Conservation (phyloP, 2,797 vertebrate genomes). For the Phaenicophaeus curvirostris region DNA sequence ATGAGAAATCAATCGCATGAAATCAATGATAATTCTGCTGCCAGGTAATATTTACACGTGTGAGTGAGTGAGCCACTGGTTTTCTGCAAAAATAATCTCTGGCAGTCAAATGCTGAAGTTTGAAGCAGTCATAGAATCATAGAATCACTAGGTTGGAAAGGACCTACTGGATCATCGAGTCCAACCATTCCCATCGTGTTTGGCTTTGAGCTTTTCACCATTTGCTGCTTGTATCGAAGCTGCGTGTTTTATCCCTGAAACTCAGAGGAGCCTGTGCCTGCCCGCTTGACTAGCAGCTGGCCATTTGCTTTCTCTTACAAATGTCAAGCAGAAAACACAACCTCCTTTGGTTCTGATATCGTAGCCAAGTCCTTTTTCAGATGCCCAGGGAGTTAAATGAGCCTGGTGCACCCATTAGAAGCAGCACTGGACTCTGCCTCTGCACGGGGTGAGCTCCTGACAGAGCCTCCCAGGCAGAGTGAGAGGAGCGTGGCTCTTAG, state of each 20-base stretch:
- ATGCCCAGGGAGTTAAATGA: neutral
- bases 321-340: neutral
- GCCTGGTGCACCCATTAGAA: neutral
- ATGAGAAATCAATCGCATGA: slow-evolving; percentile 72
- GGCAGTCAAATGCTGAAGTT: slow-evolving; percentile 32
- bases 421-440: neutral
- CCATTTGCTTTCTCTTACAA: neutral
- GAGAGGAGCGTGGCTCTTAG: neutral
- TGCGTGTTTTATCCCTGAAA: neutral
- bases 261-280: neutral
- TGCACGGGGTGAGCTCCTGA: rapidly evolving
- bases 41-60: slow-evolving; percentile 63
- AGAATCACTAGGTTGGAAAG: too few relatives aligned
- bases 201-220: neutral
- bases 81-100: slow-evolving; percentile 34
- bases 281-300: too few relatives aligned
- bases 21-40: slow-evolving; percentile 76
- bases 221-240: slow-evolving; percentile 8
- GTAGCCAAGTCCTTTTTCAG: neutral
- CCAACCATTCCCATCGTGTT: too few relatives aligned
- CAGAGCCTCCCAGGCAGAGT: neutral
- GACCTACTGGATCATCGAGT: too few relatives aligned
- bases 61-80: slow-evolving; percentile 11
- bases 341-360: neutral
- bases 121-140: neutral